These are phyloP conservation scores for Lasius fuliginosus DNA, from an alignment of 2,888 invertebrate species.

Conservation along the genomic window DNA sequence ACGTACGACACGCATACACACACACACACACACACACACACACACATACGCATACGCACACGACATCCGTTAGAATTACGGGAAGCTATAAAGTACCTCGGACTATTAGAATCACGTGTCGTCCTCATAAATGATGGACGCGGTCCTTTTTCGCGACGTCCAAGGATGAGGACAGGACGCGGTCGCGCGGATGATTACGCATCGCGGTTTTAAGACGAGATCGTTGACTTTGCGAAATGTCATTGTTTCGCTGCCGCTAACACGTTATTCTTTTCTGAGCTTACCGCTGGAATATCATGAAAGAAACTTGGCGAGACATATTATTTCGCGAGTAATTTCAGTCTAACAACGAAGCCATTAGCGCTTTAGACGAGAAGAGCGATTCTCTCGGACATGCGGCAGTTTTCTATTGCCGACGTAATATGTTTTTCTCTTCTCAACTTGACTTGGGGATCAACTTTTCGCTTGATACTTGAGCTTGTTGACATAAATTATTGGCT, in stretches of 20 bases:
- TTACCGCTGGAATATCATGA: not conserved
- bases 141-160: not conserved
- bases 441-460: not conserved
- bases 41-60: not conserved
- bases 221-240: conserved; percentile 31
- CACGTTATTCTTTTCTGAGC: not conserved
- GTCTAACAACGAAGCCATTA: not conserved
- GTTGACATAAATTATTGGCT: not conserved
- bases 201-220: conserved; percentile 8
- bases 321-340: not conserved
- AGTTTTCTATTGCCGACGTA: not conserved
- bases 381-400: not conserved
- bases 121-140: not conserved
- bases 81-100: not conserved
- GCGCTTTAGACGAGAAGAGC: not conserved
- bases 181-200: conserved; percentile 10
- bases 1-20: not conserved
- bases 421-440: not conserved
- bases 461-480: not conserved
- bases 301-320: not conserved
- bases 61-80: conserved; percentile 24
- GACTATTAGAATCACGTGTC: conserved; percentile 1
- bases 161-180: conserved; percentile 19
- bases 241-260: not conserved
- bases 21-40: too few species aligned